phyloP scores from a whole-genome alignment of 2,797 vertebrate genomes.

The Aselliscus stoliczkanus region DNA sequence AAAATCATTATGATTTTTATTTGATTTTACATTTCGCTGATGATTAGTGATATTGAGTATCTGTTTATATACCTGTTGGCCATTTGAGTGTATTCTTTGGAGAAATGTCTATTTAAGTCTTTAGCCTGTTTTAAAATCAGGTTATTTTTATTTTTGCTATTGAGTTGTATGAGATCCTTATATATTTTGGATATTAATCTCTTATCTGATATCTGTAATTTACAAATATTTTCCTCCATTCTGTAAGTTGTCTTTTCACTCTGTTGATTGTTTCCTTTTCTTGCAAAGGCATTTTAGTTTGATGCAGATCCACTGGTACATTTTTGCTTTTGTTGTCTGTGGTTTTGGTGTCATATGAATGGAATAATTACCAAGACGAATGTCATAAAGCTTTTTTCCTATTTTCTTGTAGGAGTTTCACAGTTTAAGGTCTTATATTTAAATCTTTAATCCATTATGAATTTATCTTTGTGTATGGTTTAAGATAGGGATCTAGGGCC shows the following conservation, averaged over 20 bases:
- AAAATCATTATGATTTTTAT: neutral
- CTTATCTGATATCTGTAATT: neutral
- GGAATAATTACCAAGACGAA: neutral
- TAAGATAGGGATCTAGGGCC: no score
- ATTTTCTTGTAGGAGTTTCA: neutral
- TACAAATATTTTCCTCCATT: neutral
- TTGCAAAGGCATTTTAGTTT: neutral
- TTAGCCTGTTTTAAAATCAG: neutral
- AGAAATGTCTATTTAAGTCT: neutral
- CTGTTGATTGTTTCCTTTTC: neutral
- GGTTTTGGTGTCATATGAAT: neutral
- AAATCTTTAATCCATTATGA: neutral
- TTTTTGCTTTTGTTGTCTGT: neutral
- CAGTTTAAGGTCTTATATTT: neutral
- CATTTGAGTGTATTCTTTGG: neutral
- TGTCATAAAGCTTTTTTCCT: neutral
- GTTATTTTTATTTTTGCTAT: neutral
- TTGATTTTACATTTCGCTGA: neutral
- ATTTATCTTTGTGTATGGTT: neutral
- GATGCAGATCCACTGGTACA: neutral
- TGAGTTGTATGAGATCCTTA: neutral
- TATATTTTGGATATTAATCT: neutral
- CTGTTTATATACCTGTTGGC: neutral
- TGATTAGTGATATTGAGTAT: neutral
- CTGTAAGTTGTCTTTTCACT: neutral